Evolutionary conservation across 2,113 vertebrate species (phyloP).

Genomic region (Oxyura jamaicensis): DNA sequence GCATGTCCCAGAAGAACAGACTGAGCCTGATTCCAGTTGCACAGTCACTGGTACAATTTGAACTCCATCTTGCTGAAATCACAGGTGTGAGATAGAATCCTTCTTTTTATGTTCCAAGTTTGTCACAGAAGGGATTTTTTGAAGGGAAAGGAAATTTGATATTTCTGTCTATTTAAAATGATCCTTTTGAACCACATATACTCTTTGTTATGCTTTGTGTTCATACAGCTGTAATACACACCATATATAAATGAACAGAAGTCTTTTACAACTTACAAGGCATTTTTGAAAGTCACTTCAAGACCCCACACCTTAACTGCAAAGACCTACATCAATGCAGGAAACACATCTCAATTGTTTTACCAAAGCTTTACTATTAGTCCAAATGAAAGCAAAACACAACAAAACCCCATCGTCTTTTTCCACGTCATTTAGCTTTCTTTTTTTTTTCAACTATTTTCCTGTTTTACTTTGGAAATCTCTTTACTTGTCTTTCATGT

Average conservation of each 20-base stretch:
- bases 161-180: neutral
- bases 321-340: neutral
- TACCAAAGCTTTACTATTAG: neutral
- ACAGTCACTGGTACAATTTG: neutral
- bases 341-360: neutral
- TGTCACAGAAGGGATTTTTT: neutral
- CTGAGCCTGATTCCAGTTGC: neutral
- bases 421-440: conserved; percentile 22
- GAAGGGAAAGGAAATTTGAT: neutral
- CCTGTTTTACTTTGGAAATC: conserved; percentile 63
- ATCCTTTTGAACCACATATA: neutral
- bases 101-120: neutral
- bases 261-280: neutral
- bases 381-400: neutral
- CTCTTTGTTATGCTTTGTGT: neutral
- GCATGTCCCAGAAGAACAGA: neutral
- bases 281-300: neutral
- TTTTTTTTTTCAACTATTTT: conserved; percentile 25
- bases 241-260: neutral
- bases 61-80: neutral
- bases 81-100: neutral
- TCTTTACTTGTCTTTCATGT: conserved; percentile 18
- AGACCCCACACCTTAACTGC: neutral
- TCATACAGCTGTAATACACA: neutral
- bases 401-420: neutral